Base-by-base conservation (phyloP, 1,140 invertebrate species). In the Sarcophaga peregrina region DNA sequence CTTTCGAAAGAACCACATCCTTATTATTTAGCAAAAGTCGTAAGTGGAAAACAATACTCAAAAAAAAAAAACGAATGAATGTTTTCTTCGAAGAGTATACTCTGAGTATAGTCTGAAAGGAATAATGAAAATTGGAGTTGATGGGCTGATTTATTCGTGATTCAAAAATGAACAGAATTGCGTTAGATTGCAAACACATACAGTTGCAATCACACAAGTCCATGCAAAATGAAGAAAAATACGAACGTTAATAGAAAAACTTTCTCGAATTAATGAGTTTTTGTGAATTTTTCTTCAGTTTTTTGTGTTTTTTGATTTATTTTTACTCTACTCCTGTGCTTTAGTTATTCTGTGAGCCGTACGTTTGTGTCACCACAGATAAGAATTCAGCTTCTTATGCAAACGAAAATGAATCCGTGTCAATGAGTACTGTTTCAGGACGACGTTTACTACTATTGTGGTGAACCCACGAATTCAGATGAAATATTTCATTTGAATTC, bases 261-360 rank as follows among this genome's bases (percentile, higher is more conserved):
- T 47, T 75, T 75, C 20, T 17, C 73, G 37, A 75, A 75, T 46
- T 75, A 47, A 75, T 68, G 62, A 9, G n/a, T 68, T 75, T 45
- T 75, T 75, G 45, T 75, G 13, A 25, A 10, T 37, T 25, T 37
- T 75, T 46, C 15, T 75, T 75, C 46, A 2, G 13, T 47, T 11
- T 10, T 15, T 54, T 11, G 1, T 54, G 5, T 11, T 11, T 11
- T 11, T 54, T 54, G 5, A n/a, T n/a, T 15, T 54, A 15, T 54
- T 15, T 15, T 54, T 5, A 15, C 2, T 54, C 5, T 11, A 54
- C 9, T 54, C 5, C 17, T 20, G n/a, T n/a, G n/a, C 5, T 76
- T 76, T 48, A 37, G 25, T 76, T 68, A 1, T 72, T 25, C 17
- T 78, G 17, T 78, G 25, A 37, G 25, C 15, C 15, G 15, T 52